phyloP scores from a whole-genome alignment of 2,113 vertebrate species.

The Mus pahari region DNA sequence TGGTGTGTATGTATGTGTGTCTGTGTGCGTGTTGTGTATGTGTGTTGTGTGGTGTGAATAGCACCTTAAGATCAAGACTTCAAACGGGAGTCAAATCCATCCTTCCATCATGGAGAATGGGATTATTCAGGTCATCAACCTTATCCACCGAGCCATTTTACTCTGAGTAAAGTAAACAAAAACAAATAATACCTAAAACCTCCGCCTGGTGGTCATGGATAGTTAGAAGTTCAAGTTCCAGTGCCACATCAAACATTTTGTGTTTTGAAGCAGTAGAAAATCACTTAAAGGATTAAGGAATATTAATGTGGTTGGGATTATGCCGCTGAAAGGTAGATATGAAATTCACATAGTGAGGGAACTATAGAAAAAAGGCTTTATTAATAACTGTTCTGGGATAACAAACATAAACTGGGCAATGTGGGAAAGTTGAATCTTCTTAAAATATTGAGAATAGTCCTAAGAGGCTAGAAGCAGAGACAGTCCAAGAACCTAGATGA shows the following conservation, averaged over 20 bases:
- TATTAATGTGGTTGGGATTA: not conserved
- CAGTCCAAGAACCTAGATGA: not conserved
- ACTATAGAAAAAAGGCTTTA: slow-evolving; percentile 33
- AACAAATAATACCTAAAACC: not conserved
- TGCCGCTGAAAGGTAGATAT: not conserved
- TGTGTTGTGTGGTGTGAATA: not conserved
- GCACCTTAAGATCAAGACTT: not conserved
- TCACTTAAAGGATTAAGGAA: not conserved
- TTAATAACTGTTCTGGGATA: slow-evolving; percentile 15
- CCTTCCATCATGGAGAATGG: not conserved
- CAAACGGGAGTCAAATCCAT: too few relatives aligned
- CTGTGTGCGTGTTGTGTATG: not conserved
- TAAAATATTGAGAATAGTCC: slow-evolving; percentile 1
- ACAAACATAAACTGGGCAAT: not conserved
- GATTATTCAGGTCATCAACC: not conserved
- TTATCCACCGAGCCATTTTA: not conserved
- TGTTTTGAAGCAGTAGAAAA: not conserved
- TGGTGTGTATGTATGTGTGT: too few relatives aligned
- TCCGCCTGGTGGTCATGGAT: not conserved
- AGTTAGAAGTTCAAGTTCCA: slow-evolving; percentile 3
- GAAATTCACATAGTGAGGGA: not conserved
- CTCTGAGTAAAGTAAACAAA: not conserved
- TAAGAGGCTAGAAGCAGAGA: not conserved
- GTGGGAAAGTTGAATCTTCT: not conserved
- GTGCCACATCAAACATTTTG: not conserved